These are phyloP conservation scores for Grammomys surdaster DNA, from an alignment of 2,113 vertebrate species.

Conservation along the genomic window DNA sequence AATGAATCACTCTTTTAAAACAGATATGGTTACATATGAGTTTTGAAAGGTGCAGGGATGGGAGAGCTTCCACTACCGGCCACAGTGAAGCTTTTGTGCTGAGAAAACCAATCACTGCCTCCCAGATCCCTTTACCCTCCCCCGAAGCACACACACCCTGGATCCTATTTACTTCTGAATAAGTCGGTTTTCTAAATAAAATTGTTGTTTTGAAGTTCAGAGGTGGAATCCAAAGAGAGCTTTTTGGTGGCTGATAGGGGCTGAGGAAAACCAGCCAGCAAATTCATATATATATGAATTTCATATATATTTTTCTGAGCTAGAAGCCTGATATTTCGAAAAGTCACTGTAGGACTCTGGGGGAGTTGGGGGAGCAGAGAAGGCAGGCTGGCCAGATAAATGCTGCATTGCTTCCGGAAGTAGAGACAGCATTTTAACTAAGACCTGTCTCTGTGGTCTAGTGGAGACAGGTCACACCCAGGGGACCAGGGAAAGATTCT, in stretches of 20 bases:
- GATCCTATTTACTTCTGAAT: conserved; percentile 90
- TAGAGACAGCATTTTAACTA: not conserved
- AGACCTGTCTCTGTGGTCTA: fast-evolving
- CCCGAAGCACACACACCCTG: conserved; percentile 77
- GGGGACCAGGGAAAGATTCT: not conserved
- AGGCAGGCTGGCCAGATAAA: not conserved
- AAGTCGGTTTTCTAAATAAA: conserved; percentile 90
- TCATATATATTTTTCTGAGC: not conserved
- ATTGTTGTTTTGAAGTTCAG: conserved; percentile 90
- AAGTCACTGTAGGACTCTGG: not conserved
- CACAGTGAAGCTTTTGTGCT: conserved; percentile 96
- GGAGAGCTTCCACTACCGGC: conserved; percentile 90
- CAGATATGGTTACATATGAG: conserved; percentile 99
- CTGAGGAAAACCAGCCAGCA: conserved; percentile 73
- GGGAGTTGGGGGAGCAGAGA: not conserved
- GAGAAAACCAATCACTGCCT: conserved; percentile 93
- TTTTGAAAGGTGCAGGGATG: conserved; percentile 98
- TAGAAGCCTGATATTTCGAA: not conserved
- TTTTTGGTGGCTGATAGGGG: conserved; percentile 15
- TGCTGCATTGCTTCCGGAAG: not conserved
- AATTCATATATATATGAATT: not conserved
- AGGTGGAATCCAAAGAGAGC: conserved; percentile 83
- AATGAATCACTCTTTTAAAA: conserved; percentile 99
- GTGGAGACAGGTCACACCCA: fast-evolving
- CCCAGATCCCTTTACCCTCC: conserved; percentile 90